Conservation (phyloP, 1,140 invertebrate genomes). For the Cherax destructor region DNA sequence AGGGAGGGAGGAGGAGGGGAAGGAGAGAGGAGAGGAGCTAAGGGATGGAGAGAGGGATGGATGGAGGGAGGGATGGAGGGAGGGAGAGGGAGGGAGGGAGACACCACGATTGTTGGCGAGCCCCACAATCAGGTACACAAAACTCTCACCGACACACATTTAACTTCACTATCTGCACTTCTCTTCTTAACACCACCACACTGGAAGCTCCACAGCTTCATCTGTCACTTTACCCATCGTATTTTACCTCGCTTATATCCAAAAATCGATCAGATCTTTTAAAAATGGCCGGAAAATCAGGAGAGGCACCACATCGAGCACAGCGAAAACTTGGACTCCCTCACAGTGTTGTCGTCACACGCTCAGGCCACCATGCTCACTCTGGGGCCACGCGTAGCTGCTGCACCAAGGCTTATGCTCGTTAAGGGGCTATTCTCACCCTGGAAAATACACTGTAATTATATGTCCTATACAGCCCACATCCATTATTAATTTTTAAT, state of each 20-base stretch:
- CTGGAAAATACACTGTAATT: not conserved
- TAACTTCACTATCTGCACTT: conserved; percentile 22
- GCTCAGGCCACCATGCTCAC: conserved; percentile 28
- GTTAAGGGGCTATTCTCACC: not conserved
- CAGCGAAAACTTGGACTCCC: conserved; percentile 50
- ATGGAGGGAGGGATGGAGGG: not conserved
- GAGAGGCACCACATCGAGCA: conserved; percentile 19
- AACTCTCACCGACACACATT: conserved; percentile 42
- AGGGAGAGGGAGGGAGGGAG: not conserved
- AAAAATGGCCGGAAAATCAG: conserved; percentile 7
- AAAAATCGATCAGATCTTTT: not conserved
- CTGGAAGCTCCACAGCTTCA: not conserved
- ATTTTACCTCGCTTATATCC: conserved; percentile 27
- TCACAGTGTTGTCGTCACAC: conserved; percentile 43
- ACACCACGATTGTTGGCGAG: conserved; percentile 51
- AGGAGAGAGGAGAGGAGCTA: not conserved
- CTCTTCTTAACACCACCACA: not conserved
- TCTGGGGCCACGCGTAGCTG: conserved; percentile 33
- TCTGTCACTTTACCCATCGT: not conserved
- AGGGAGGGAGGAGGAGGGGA: not conserved
- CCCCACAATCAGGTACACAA: conserved; percentile 45
- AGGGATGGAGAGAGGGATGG: not conserved
- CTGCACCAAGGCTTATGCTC: conserved; percentile 37
- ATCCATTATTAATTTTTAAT: not conserved
- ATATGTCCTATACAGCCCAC: not conserved